Evolutionary conservation across 2,888 invertebrate species (phyloP), one percentile per base, ranked within the genome.

Genomic region (Oegoconia quadripuncta): DNA sequence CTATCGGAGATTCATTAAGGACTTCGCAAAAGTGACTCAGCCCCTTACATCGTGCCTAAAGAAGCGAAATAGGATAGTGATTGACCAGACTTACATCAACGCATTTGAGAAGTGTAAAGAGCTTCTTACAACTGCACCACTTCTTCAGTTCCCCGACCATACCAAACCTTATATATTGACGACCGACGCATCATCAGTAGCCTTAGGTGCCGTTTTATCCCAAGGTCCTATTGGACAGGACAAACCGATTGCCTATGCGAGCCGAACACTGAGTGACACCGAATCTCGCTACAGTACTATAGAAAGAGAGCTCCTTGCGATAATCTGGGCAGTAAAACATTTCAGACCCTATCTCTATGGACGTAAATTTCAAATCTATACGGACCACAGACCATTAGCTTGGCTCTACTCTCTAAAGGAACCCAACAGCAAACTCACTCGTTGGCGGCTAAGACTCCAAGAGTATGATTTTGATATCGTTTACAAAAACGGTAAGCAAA

Each of bases 91-190:
- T 34, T 59, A 46, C 9, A 33, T 48, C 37, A 32, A 48, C 9
- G 33, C 46, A 2, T 52, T 55, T 33, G 29, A 50, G 11, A 61
- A 40, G 37, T 50, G 54, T 18, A 67, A 59, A 41, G 15, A 52
- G 32, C 28, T 59, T 5, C 42, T 64, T 2, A 47, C 50, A 7
- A 49, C 47, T 25, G 46, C 50, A 15, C 64, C 66, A 0, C 44
- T 72, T 3, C 41, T 73, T 6, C 50, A 57, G 41, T 69, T 60
- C 34, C 64, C 63, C 3, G 59, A 68, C 37, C 69, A 64, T 37
- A 22, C 34, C 0, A 51, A 60, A 41, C 37, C 43, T 1, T 55
- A 51, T 30, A 40, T 51, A 5, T 17, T 54, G n/a, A 53, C 49
- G 1, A 55, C 53, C 1, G 55, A 55, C 14, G 49, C 58, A 0